These are phyloP conservation scores for Pristionchus mayeri DNA, from an alignment of 2,888 invertebrate species.

Conservation along the genomic window DNA sequence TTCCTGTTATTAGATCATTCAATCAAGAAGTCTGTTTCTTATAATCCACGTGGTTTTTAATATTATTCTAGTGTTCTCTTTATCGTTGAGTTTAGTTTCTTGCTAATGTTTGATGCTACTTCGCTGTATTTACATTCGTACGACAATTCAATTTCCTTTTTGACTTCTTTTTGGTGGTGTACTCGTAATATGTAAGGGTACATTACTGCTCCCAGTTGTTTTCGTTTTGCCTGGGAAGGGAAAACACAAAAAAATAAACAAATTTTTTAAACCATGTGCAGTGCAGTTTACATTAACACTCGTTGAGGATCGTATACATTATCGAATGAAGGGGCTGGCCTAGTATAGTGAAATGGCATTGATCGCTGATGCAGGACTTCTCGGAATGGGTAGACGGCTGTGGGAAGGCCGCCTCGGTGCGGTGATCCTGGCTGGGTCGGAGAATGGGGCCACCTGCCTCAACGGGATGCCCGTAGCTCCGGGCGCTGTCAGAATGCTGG, in stretches of 20 bases:
- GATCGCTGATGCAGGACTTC: conserved; percentile 30
- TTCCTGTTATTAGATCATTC: conserved; percentile 40
- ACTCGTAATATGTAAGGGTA: conserved; percentile 23
- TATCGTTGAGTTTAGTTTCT: conserved; percentile 41
- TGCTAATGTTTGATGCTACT: conserved; percentile 44
- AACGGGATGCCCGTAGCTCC: conserved; percentile 96
- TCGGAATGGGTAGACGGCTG: conserved; percentile 47
- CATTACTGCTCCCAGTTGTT: conserved; percentile 43
- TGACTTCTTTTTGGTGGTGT: conserved; percentile 44
- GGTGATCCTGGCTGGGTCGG: conserved; percentile 41
- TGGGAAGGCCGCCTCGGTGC: conserved; percentile 10
- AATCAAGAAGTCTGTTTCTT: conserved; percentile 13
- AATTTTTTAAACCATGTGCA: not conserved
- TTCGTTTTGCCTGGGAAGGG: conserved; percentile 47
- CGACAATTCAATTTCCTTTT: conserved; percentile 11
- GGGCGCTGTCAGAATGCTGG: conserved; percentile 89
- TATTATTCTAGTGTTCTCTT: not conserved
- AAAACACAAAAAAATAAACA: conserved; percentile 44
- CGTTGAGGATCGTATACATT: conserved; percentile 28
- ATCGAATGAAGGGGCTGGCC: not conserved
- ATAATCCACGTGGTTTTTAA: conserved; percentile 37
- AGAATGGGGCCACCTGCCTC: conserved; percentile 48
- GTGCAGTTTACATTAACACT: conserved; percentile 29
- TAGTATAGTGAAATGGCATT: conserved; percentile 32
- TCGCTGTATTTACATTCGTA: conserved; percentile 47